Conservation (phyloP, 2,888 invertebrate genomes). For the Nebria brevicollis region DNA sequence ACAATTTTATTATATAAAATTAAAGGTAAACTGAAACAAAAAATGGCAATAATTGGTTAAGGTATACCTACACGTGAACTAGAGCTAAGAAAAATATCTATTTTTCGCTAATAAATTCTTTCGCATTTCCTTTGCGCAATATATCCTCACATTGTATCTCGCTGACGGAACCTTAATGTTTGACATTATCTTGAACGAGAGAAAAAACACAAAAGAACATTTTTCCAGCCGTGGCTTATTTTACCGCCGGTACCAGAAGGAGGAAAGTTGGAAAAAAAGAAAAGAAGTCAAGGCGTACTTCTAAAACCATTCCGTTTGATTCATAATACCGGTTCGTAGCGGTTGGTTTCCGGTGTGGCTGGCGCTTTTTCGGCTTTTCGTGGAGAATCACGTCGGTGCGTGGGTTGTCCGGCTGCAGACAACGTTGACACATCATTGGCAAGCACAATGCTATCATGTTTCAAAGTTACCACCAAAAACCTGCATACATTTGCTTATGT, state of each 20-base stretch:
- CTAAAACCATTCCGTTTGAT: constrained; percentile 12
- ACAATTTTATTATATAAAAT: too few species aligned
- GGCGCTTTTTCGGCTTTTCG: neutral
- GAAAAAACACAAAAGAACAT: constrained; percentile 42
- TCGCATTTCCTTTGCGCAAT: constrained; percentile 20
- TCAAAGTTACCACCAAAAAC: constrained; percentile 13
- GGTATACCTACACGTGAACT: too few species aligned
- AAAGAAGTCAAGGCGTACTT: neutral
- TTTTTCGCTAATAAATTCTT: constrained; percentile 35
- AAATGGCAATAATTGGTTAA: too few species aligned
- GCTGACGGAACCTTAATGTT: constrained; percentile 40
- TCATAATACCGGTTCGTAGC: constrained; percentile 23
- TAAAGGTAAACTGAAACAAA: too few species aligned
- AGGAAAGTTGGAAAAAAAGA: neutral
- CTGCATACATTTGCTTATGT: neutral
- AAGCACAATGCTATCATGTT: constrained; percentile 26
- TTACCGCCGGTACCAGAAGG: constrained; percentile 9
- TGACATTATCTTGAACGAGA: constrained; percentile 40
- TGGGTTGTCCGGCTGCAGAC: constrained; percentile 4
- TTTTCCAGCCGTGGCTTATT: constrained; percentile 41
- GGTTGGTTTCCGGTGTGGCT: neutral
- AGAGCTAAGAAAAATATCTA: neutral
- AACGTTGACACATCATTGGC: constrained; percentile 15
- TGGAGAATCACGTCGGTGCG: neutral
- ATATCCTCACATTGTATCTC: constrained; percentile 36